Evolutionary conservation across 53 echinoderm and acorn worm species (phyloP).

Genomic region (Echinometra lucunter): DNA sequence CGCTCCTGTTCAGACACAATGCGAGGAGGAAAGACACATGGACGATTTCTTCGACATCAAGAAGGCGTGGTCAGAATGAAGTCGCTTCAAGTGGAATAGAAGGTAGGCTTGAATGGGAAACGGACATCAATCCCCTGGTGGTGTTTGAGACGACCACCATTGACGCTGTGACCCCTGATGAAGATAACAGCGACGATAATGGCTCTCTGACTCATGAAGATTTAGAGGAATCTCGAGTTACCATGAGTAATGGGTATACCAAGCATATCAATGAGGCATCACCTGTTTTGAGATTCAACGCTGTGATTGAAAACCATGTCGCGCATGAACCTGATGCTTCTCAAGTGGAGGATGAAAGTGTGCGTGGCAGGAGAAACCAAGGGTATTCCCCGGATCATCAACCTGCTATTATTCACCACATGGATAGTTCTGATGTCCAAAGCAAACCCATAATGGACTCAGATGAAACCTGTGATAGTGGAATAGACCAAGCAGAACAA

Average conservation of each 20-base stretch:
- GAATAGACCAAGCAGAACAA: neutral
- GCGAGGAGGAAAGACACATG: constrained; percentile 18
- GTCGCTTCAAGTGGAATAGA: constrained; percentile 29
- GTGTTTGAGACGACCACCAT: constrained; percentile 41
- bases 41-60: constrained; percentile 11
- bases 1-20: neutral
- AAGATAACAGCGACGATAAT: constrained; percentile 20
- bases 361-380: neutral
- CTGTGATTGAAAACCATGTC: constrained; percentile 50
- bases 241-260: neutral
- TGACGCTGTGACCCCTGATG: no score
- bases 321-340: neutral
- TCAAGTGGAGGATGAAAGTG: neutral
- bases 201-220: constrained; percentile 30
- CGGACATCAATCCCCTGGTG: constrained; percentile 37
- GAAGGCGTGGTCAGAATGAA: constrained; percentile 38
- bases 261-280: neutral
- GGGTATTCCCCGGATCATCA: neutral
- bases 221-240: neutral
- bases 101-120: constrained; percentile 52
- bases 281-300: neutral
- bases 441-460: neutral
- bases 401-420: neutral
- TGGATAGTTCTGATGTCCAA: neutral
- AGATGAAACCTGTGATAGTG: neutral